These are phyloP conservation scores for Myrmecobius fasciatus DNA, from an alignment of 2,113 vertebrate genomes.

Conservation along the genomic window DNA sequence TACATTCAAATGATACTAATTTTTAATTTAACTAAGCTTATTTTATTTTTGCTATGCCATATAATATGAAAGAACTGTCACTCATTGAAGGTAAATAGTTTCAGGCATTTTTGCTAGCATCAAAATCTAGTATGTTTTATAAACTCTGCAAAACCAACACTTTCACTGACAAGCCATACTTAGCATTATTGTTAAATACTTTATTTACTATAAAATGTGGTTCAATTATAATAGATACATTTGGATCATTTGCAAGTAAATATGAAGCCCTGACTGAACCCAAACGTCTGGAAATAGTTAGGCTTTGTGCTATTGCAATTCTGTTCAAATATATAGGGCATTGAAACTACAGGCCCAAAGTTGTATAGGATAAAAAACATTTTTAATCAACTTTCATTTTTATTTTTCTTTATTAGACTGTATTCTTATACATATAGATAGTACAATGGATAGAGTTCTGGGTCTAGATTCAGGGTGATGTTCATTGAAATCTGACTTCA, in stretches of 20 bases:
- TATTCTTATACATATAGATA: not conserved
- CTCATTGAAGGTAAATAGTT: not conserved
- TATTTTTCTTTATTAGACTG: not conserved
- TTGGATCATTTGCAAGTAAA: constrained; percentile 23
- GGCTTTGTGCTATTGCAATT: not conserved
- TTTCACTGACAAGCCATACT: not conserved
- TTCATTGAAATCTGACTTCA: not conserved
- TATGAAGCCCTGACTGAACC: constrained; percentile 15
- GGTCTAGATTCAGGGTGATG: not conserved
- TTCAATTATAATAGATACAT: not conserved
- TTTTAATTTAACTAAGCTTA: constrained; percentile 6
- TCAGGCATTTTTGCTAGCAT: not conserved
- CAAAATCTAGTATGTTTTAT: not conserved
- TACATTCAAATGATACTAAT: constrained; percentile 4
- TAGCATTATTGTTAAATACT: not conserved
- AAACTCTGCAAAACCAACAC: not conserved
- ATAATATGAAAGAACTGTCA: not conserved
- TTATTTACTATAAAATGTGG: constrained; percentile 1
- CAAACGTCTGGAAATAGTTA: not conserved
- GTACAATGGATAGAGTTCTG: not conserved
- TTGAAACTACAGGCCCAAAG: not conserved
- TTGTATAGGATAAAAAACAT: not conserved
- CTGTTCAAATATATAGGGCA: not conserved
- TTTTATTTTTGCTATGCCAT: not conserved
- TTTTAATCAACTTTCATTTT: not conserved